Percentiles rank a stretch among this genome's conserved stretches.
phyloP scores from a whole-genome alignment of 2,113 vertebrate genomes.

The Genyomyrus donnyi region DNA sequence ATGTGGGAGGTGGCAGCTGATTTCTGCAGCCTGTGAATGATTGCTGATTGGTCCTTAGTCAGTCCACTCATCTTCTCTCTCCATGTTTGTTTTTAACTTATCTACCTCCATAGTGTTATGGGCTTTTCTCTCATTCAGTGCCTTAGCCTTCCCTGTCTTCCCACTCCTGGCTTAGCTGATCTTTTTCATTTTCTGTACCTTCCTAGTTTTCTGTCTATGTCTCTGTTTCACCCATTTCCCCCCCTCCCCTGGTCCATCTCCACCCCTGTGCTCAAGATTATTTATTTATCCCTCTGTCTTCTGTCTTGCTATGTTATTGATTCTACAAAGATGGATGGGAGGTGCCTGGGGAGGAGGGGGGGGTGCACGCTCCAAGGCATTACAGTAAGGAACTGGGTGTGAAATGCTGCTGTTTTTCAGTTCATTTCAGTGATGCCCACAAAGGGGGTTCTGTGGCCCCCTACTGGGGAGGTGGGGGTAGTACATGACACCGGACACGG shows the following conservation, averaged over 20 bases:
- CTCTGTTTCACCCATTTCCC: neutral
- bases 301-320: constrained; percentile 6
- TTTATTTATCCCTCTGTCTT: constrained; percentile 5
- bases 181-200: neutral
- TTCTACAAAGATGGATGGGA: constrained; percentile 6
- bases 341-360: neutral
- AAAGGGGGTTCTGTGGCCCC: neutral
- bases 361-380: neutral
- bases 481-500: neutral
- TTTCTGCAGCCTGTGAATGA: neutral
- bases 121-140: neutral
- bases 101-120: neutral
- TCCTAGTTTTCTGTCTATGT: neutral
- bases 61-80: neutral
- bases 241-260: neutral
- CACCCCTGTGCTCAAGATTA: neutral
- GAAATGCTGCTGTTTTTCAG: neutral
- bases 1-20: neutral
- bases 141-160: neutral
- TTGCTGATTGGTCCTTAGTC: neutral
- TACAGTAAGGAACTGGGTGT: neutral
- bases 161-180: neutral
- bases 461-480: neutral
- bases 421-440: neutral
- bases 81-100: neutral